These are phyloP conservation scores for Monoplex corrugatus DNA, from an alignment of 2,888 invertebrate genomes.

Conservation along the genomic window DNA sequence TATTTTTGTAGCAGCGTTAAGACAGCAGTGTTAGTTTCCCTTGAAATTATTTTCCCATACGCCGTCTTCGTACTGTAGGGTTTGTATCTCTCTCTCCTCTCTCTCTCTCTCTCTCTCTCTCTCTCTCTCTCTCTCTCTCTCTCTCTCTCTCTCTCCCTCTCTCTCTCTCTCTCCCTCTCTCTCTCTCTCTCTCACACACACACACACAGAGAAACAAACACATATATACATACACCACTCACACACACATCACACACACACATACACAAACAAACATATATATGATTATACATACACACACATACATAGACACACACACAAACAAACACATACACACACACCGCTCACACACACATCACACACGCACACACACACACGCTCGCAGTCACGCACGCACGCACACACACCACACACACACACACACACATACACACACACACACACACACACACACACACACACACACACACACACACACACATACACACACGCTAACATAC, in stretches of 20 bases:
- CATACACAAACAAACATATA: not conserved
- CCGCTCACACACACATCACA: not conserved
- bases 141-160: not conserved
- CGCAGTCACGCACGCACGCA: slow-evolving; percentile 9
- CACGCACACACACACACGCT: not conserved
- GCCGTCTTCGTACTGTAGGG: no score
- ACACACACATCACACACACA: slow-evolving; percentile 25
- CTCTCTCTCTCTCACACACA: not conserved
- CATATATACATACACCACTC: slow-evolving; percentile 24
- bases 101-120: no score
- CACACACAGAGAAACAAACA: not conserved
- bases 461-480: not conserved
- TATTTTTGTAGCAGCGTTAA: no score
- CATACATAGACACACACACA: not conserved
- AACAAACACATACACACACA: not conserved
- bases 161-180: not conserved
- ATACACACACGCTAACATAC: not conserved
- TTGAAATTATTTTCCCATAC: no score
- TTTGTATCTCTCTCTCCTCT: no score
- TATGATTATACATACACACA: not conserved
- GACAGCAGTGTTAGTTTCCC: no score
- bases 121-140: no score
- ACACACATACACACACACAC: not conserved
- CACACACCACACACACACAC: slow-evolving; percentile 6
- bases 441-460: not conserved